These are phyloP conservation scores for Mayetiola destructor DNA, from an alignment of 2,888 invertebrate genomes.

Conservation along the genomic window DNA sequence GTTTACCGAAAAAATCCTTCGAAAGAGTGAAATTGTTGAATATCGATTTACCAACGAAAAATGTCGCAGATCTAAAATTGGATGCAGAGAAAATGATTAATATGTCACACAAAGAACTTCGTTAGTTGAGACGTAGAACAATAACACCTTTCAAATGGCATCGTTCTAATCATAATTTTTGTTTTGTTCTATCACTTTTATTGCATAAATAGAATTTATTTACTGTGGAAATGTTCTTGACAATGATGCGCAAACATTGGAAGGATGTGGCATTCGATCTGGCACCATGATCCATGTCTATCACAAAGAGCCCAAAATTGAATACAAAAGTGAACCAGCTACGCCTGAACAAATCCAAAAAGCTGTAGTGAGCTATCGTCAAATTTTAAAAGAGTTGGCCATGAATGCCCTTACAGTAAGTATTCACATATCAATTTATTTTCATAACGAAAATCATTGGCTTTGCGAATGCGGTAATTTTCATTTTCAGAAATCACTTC, in stretches of 20 bases:
- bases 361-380: background rate
- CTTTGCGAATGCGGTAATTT: background rate
- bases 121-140: conserved; percentile 27
- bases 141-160: no score
- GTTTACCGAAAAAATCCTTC: conserved; percentile 38
- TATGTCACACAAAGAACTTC: conserved; percentile 38
- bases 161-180: background rate
- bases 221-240: conserved; percentile 50
- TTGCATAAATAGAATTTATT: conserved; percentile 40
- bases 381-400: background rate
- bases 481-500: conserved; percentile 27
- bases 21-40: conserved; percentile 42
- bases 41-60: conserved; percentile 39
- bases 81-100: conserved; percentile 38
- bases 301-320: conserved; percentile 28
- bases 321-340: conserved; percentile 19
- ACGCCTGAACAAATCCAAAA: conserved; percentile 32
- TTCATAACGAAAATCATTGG: background rate
- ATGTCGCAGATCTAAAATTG: conserved; percentile 40
- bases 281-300: conserved; percentile 43
- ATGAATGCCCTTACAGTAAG: conserved; percentile 9
- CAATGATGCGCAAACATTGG: conserved; percentile 42
- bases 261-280: conserved; percentile 40
- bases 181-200: conserved; percentile 15
- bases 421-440: background rate